Percentiles rank a stretch among this genome's conserved stretches.
Evolutionary conservation across 2,888 invertebrate genomes (phyloP).

Genomic region (Neocrepidodera transversa): DNA sequence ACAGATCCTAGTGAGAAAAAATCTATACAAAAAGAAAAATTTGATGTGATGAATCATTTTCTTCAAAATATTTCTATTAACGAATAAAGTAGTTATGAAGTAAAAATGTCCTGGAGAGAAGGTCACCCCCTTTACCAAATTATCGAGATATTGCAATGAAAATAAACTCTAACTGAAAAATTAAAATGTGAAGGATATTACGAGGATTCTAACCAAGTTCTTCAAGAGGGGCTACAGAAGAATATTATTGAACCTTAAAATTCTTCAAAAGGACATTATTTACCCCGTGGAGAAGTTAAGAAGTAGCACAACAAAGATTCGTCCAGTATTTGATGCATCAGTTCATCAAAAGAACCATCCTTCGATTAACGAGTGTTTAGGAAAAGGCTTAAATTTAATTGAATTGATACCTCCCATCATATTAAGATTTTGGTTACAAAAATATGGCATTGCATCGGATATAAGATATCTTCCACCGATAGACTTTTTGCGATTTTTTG

Average conservation of each 20-base stretch:
- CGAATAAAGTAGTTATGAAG: slow-evolving; percentile 42
- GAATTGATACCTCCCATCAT: slow-evolving; percentile 35
- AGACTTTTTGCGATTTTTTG: slow-evolving; percentile 46
- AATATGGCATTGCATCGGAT: slow-evolving; percentile 43
- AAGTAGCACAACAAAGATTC: too few species aligned
- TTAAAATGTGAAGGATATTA: neutral
- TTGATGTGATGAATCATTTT: slow-evolving; percentile 10
- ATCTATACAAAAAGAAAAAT: neutral
- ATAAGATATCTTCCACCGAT: slow-evolving; percentile 43
- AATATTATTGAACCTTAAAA: slow-evolving; percentile 8
- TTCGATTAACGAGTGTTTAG: slow-evolving; percentile 34
- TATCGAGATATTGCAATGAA: neutral
- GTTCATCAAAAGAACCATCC: slow-evolving; percentile 17
- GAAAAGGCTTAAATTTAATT: slow-evolving; percentile 29
- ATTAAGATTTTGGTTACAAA: slow-evolving; percentile 33
- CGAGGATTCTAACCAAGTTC: neutral
- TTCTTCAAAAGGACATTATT: slow-evolving; percentile 23
- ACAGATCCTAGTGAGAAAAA: neutral
- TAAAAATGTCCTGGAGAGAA: slow-evolving; percentile 44
- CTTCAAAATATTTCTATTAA: slow-evolving; percentile 31
- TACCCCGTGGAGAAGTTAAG: slow-evolving; percentile 8
- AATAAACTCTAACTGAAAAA: neutral
- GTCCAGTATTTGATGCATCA: too few species aligned
- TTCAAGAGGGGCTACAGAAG: slow-evolving; percentile 7
- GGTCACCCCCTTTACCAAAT: slow-evolving; percentile 38